These are phyloP conservation scores for Pagetopsis macropterus DNA, from an alignment of 2,797 vertebrate genomes.

Conservation along the genomic window DNA sequence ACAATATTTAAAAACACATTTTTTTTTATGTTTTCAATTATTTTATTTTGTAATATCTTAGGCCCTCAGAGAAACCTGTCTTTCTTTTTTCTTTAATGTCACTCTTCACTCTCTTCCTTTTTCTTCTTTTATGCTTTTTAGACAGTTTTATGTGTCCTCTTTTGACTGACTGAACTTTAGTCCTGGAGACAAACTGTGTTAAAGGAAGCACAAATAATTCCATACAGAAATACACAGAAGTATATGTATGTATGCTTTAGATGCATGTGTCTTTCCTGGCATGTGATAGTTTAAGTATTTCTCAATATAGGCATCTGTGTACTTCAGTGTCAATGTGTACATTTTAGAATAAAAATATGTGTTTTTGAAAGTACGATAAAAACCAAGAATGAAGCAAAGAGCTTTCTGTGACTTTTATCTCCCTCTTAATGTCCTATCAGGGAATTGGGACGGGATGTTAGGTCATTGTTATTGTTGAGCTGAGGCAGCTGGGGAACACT, in stretches of 20 bases:
- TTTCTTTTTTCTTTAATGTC: conserved; percentile 19
- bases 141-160: conserved; percentile 34
- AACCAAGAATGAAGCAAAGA: not conserved
- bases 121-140: conserved; percentile 23
- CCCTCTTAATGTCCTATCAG: conserved; percentile 20
- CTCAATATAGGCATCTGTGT: conserved; percentile 1
- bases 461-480: conserved; percentile 51
- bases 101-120: not conserved
- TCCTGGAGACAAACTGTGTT: conserved; percentile 20
- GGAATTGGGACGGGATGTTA: conserved; percentile 20
- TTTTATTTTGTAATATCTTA: not conserved
- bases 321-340: not conserved
- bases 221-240: not conserved
- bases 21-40: not conserved
- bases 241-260: conserved; percentile 10
- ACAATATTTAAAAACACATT: too few relatives aligned
- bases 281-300: conserved; percentile 6
- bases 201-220: conserved; percentile 35
- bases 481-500: conserved; percentile 47
- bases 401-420: conserved; percentile 22
- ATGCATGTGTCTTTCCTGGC: conserved; percentile 4
- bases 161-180: conserved; percentile 44
- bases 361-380: not conserved
- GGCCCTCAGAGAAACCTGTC: not conserved
- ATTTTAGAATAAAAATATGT: not conserved